These are phyloP conservation scores for Pristionchus mayeri DNA, from an alignment of 2,888 invertebrate genomes.

Conservation along the genomic window DNA sequence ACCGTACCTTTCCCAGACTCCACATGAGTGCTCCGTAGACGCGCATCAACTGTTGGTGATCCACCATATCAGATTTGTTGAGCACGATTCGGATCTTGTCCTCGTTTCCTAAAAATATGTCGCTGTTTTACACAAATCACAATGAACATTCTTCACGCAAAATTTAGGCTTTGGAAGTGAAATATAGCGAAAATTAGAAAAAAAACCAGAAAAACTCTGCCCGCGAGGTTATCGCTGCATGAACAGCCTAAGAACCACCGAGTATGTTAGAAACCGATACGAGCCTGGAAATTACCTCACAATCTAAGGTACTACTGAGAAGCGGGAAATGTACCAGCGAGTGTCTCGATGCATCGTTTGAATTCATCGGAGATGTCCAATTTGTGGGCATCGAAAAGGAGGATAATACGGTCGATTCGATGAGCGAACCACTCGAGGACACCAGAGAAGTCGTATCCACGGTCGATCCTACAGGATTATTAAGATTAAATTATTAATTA, in stretches of 20 bases:
- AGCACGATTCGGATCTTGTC: conserved; percentile 97
- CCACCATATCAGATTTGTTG: conserved; percentile 99
- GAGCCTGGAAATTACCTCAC: too few species aligned
- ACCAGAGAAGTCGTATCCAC: conserved; percentile 95
- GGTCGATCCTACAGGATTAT: conserved; percentile 80
- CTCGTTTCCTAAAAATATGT: conserved; percentile 84
- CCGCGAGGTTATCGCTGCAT: too few species aligned
- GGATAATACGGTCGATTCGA: conserved; percentile 94
- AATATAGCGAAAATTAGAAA: too few species aligned
- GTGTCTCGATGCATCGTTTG: conserved; percentile 93
- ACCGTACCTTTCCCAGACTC: conserved; percentile 92
- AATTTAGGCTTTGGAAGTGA: too few species aligned
- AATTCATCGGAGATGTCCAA: conserved; percentile 99
- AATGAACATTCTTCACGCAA: too few species aligned
- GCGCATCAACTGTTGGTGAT: conserved; percentile 95
- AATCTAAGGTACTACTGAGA: too few species aligned
- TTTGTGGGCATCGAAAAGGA: conserved; percentile 98
- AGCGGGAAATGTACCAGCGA: too few species aligned
- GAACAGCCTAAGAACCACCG: too few species aligned
- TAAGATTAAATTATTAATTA: background rate
- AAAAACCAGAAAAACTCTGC: too few species aligned
- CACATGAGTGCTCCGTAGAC: conserved; percentile 99
- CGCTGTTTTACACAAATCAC: too few species aligned
- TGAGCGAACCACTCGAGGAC: conserved; percentile 99
- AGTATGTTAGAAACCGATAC: too few species aligned